phyloP scores from a whole-genome alignment of 2,888 invertebrate species.

The Brenthis hecate region DNA sequence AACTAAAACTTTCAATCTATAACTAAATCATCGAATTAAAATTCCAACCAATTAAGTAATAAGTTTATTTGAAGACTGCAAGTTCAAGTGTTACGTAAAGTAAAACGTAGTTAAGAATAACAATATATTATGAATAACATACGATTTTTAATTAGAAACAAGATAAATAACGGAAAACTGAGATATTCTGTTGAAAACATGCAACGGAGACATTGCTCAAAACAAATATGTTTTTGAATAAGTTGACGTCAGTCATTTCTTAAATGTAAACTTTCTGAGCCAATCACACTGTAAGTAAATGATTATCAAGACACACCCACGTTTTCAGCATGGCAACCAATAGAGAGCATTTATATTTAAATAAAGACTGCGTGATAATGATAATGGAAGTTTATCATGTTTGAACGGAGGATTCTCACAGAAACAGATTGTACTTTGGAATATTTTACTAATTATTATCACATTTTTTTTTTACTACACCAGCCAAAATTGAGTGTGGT shows the following conservation, averaged over 20 bases:
- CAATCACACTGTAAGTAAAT: slow-evolving; percentile 55
- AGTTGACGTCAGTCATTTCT: slow-evolving; percentile 58
- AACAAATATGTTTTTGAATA: slow-evolving; percentile 76
- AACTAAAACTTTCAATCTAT: neutral
- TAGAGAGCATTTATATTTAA: slow-evolving; percentile 33
- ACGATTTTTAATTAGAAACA: slow-evolving; percentile 75
- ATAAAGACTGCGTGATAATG: slow-evolving; percentile 37
- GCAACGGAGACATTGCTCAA: slow-evolving; percentile 57
- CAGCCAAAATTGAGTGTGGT: no score
- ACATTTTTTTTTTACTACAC: neutral
- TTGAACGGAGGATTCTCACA: slow-evolving; percentile 31
- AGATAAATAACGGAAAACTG: slow-evolving; percentile 76
- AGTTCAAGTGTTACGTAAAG: slow-evolving; percentile 17
- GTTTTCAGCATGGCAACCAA: slow-evolving; percentile 64
- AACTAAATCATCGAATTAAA: slow-evolving; percentile 13
- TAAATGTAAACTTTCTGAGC: slow-evolving; percentile 52
- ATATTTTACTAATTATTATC: slow-evolving; percentile 12
- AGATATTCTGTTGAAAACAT: slow-evolving; percentile 73
- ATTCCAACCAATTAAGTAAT: neutral
- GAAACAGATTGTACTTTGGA: slow-evolving; percentile 27
- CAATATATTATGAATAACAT: slow-evolving; percentile 64
- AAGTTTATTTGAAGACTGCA: no score
- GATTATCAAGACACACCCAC: slow-evolving; percentile 78
- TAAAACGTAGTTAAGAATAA: slow-evolving; percentile 46
- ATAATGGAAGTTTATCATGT: slow-evolving; percentile 39